Evolutionary conservation across 2,888 invertebrate genomes (phyloP), one percentile per base, ranked within the genome.

Genomic region (Apodemia mormo): DNA sequence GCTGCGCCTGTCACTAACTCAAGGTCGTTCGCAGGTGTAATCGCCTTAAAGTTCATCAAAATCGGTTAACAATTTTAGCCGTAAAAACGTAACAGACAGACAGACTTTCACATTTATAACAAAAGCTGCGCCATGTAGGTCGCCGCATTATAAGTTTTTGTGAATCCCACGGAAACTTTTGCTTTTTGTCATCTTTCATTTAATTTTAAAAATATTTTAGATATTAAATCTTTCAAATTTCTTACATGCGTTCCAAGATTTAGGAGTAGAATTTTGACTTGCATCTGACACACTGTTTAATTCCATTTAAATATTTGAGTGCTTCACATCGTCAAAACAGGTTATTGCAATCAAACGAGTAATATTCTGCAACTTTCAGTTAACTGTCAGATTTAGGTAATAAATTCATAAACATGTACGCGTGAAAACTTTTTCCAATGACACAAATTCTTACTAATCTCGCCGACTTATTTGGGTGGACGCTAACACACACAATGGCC

Each of bases 401-500:
- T 77, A 72, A 76, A 77, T 78, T 77, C 75, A 77, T 77, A 78
- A 77, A 77, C 76, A 75, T 74, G 75, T 73, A 67, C 75, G 76
- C 73, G 77, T 75, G 73, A 76, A 75, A 74, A 76, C 72, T 79
- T 79, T 78, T 76, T 76, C 76, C 72, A 71, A 72, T 75, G 72
- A 77, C 77, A 77, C 77, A 74, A 77, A 79, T 80, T 80, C 77
- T 78, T 77, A 78, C 82, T 81, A 83, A 85, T 83, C 81, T 80
- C 79, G 74, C 76, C 77, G 78, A 79, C 78, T 76, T 79, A 85
- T 85, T 87, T 84, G 84, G 82, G 80, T 81, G 81, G 84, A 81
- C 80, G 82, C 79, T 75, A 74, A 77, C 78, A 75, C 74, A 85
- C 87, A 87, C 80, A 79, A 88, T 87, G 81, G 83, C 78, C 82